These are phyloP conservation scores for Corvus hawaiiensis DNA, from an alignment of 2,113 vertebrate genomes.

Conservation along the genomic window DNA sequence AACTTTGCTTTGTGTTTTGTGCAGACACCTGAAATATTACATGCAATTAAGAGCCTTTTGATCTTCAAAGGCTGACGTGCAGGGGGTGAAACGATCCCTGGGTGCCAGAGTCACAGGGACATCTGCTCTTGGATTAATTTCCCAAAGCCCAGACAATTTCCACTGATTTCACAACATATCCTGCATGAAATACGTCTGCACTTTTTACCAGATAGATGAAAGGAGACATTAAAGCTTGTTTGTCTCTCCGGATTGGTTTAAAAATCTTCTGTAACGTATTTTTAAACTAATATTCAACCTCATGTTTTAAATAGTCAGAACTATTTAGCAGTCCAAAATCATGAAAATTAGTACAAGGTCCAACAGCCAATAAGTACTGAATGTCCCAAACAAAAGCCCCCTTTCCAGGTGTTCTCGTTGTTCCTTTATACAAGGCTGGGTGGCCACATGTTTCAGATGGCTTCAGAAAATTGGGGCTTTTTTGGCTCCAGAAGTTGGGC, in stretches of 20 bases:
- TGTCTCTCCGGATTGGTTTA: not conserved
- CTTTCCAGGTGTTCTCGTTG: not conserved
- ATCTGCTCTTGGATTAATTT: not conserved
- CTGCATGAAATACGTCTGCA: not conserved
- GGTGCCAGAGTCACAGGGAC: not conserved
- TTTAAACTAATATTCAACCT: not conserved
- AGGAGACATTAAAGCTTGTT: not conserved
- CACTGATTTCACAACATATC: not conserved
- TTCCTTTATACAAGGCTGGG: not conserved
- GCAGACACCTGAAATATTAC: not conserved
- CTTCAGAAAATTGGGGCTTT: not conserved
- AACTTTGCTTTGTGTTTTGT: not conserved
- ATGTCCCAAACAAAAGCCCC: not conserved
- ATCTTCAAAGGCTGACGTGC: not conserved
- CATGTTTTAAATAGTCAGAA: not conserved
- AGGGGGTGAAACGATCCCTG: not conserved
- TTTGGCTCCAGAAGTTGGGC: not conserved
- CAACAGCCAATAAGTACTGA: not conserved
- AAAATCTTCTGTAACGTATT: not conserved
- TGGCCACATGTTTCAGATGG: not conserved
- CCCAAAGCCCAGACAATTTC: not conserved
- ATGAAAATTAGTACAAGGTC: not conserved
- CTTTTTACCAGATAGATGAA: not conserved
- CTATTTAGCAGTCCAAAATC: not conserved
- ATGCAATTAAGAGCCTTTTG: not conserved